Conservation (phyloP, 1,140 invertebrate species). For the Heliconius melpomene region DNA sequence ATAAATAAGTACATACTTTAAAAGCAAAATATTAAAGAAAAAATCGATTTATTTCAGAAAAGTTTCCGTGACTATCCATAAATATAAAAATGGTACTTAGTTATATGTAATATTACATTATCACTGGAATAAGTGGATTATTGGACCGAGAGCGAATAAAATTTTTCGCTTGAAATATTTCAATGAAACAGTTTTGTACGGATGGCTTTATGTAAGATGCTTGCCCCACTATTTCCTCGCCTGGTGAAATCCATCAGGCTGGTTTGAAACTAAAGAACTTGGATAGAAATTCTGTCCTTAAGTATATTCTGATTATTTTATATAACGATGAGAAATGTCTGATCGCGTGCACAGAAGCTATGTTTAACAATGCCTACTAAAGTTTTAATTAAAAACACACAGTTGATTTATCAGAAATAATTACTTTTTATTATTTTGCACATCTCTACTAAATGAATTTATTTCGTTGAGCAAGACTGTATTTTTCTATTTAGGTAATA, state of each 20-base stretch:
- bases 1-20: background rate
- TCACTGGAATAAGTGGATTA: slow-evolving; percentile 58
- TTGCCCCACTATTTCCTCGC: slow-evolving; percentile 15
- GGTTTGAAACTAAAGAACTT: slow-evolving; percentile 22
- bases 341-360: background rate
- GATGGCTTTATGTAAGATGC: slow-evolving; percentile 26
- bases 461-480: too few species aligned
- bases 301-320: slow-evolving; percentile 21
- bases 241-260: slow-evolving; percentile 22
- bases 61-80: background rate
- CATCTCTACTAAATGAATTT: too few species aligned
- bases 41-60: background rate
- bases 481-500: too few species aligned
- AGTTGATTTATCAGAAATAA: too few species aligned
- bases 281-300: slow-evolving; percentile 21
- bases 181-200: slow-evolving; percentile 29
- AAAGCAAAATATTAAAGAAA: background rate
- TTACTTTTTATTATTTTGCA: too few species aligned
- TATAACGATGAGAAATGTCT: slow-evolving; percentile 15
- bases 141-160: slow-evolving; percentile 66
- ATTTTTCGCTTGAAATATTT: slow-evolving; percentile 63
- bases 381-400: too few species aligned
- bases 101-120: slow-evolving; percentile 41
- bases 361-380: too few species aligned
- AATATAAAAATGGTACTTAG: background rate